A percentile compares a stretch with the other conserved stretches of the same genome.
Conservation (phyloP, 1,140 invertebrate genomes). For the Hestina assimilis region DNA sequence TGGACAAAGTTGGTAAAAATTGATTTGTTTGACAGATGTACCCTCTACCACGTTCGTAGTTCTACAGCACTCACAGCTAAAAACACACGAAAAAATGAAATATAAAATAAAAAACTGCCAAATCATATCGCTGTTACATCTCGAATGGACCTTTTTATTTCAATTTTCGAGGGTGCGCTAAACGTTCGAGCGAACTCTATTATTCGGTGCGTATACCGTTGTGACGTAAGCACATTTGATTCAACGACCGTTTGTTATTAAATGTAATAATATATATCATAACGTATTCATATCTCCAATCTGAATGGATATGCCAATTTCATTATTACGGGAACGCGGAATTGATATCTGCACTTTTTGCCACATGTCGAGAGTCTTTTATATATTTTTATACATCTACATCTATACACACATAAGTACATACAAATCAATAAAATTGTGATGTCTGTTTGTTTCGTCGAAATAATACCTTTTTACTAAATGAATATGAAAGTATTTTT, state of each 20-base stretch:
- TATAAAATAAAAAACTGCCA: conserved; percentile 67
- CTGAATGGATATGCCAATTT: conserved; percentile 72
- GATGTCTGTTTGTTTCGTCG: no score
- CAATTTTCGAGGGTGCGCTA: conserved; percentile 76
- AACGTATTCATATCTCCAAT: conserved; percentile 75
- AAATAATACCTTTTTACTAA: no score
- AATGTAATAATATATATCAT: conserved; percentile 75
- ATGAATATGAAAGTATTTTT: no score
- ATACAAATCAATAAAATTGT: no score
- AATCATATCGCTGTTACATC: conserved; percentile 77
- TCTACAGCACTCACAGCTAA: conserved; percentile 51
- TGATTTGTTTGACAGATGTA: not conserved
- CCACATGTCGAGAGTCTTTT: conserved; percentile 13
- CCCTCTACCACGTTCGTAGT: conserved; percentile 40
- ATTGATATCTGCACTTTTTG: conserved; percentile 22
- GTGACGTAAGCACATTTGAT: conserved; percentile 70
- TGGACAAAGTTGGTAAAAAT: no score
- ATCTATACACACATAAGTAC: no score
- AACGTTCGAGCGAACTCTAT: conserved; percentile 74
- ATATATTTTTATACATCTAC: not conserved
- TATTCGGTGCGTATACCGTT: conserved; percentile 61
- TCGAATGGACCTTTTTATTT: conserved; percentile 75
- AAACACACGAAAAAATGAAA: conserved; percentile 58
- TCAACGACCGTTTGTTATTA: conserved; percentile 70
- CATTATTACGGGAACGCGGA: conserved; percentile 38